Conservation (phyloP, 2,797 vertebrate genomes). For the Acomys russatus region DNA sequence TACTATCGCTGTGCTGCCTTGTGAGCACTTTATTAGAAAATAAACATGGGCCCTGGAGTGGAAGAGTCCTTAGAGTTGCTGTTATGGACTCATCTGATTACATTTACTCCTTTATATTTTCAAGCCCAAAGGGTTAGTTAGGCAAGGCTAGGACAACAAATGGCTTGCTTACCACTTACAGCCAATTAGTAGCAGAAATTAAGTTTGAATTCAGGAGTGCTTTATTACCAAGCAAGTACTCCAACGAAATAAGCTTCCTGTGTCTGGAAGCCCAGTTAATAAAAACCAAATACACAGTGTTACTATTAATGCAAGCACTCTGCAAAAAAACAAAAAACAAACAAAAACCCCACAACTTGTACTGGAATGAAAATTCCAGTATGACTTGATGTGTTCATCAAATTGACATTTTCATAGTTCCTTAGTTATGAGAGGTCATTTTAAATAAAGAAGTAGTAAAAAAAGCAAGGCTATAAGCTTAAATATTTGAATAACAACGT, state of each 20-base stretch:
- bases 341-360: neutral
- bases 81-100: neutral
- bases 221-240: constrained; percentile 31
- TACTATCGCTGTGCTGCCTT: neutral
- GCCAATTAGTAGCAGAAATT: neutral
- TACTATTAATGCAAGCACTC: constrained; percentile 12
- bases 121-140: neutral
- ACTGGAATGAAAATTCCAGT: constrained; percentile 49
- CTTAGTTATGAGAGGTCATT: neutral
- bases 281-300: neutral
- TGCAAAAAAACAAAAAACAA: constrained; percentile 43
- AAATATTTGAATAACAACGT: constrained; percentile 58
- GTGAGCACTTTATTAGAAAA: constrained; percentile 24
- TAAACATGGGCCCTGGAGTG: constrained; percentile 1
- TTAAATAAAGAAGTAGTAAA: constrained; percentile 55
- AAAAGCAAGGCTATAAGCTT: constrained; percentile 60
- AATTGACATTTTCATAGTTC: neutral
- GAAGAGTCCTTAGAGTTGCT: constrained; percentile 46
- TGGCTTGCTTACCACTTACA: neutral
- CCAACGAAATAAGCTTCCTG: constrained; percentile 15
- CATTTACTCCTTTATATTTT: constrained; percentile 34
- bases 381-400: constrained; percentile 65
- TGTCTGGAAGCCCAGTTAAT: constrained; percentile 24
- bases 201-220: constrained; percentile 39
- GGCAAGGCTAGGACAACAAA: constrained; percentile 22